A percentile compares a stretch with the other conserved stretches of the same genome.
Evolutionary conservation across 2,888 invertebrate species (phyloP).

Genomic region (Dryadula phaetusa): DNA sequence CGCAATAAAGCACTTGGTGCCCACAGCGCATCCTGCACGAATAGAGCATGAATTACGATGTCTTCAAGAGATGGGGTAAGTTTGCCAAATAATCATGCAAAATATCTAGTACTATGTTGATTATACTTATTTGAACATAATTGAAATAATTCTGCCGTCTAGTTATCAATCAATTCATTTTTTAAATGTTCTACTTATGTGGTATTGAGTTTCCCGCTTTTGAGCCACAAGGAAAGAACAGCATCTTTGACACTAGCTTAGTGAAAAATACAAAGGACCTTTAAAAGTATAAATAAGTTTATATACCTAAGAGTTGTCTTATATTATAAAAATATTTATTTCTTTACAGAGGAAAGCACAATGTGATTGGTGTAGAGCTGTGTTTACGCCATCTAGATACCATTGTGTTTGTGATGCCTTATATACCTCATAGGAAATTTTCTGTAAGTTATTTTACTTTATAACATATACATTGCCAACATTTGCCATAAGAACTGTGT

Average conservation of each 20-base stretch:
- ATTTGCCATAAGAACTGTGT: no score
- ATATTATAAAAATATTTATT: neutral
- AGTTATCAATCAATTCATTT: no score
- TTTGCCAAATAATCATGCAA: neutral
- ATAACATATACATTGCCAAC: no score
- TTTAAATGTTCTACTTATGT: no score
- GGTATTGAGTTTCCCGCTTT: no score
- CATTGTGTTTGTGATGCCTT: conserved; percentile 95
- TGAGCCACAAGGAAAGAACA: no score
- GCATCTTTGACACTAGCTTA: no score
- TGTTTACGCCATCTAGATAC: conserved; percentile 91
- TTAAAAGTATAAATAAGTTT: no score
- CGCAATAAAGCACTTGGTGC: conserved; percentile 94
- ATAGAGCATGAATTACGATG: conserved; percentile 92
- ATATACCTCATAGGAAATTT: conserved; percentile 92
- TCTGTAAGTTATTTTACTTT: conserved; percentile 82
- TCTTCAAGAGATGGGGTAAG: conserved; percentile 90
- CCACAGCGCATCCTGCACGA: conserved; percentile 92
- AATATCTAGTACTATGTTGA: conserved; percentile 6
- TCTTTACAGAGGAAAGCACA: conserved; percentile 88
- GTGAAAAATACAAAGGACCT: no score
- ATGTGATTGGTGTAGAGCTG: conserved; percentile 92
- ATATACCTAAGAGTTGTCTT: neutral
- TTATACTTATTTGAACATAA: neutral
- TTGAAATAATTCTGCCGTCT: neutral